Evolutionary conservation across 1,140 invertebrate genomes (phyloP).

Genomic region (Pentalonia nigronervosa): DNA sequence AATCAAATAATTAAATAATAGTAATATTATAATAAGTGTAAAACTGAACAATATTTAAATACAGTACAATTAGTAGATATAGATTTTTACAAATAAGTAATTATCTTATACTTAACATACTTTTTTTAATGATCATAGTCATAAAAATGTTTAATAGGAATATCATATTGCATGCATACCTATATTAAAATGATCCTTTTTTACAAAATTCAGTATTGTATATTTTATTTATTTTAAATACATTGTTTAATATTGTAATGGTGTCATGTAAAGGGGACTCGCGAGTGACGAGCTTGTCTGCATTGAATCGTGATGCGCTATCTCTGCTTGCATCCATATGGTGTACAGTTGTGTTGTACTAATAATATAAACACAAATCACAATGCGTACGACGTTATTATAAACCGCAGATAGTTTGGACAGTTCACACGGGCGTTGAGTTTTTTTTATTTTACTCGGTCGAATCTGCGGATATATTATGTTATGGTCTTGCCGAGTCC

Average conservation of each 20-base stretch:
- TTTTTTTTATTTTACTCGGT: not conserved
- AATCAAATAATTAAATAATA: too few species aligned
- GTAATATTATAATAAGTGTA: too few species aligned
- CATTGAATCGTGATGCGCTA: not conserved
- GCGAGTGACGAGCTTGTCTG: not conserved
- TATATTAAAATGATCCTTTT: too few species aligned
- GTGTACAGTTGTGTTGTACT: not conserved
- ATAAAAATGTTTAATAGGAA: too few species aligned
- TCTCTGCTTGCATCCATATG: conserved; percentile 8
- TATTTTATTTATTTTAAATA: too few species aligned
- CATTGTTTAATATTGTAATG: not conserved
- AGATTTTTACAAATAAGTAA: too few species aligned
- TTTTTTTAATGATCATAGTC: too few species aligned
- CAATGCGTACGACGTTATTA: not conserved
- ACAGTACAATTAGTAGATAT: too few species aligned
- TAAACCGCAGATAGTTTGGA: not conserved
- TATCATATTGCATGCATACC: too few species aligned
- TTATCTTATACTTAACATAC: too few species aligned
- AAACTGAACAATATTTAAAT: too few species aligned
- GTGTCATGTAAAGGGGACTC: not conserved
- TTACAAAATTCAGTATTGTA: too few species aligned
- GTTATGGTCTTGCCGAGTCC: not conserved
- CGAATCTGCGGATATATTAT: not conserved
- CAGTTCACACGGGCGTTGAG: conserved; percentile 17
- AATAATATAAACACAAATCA: not conserved